A percentile compares a stretch with the other conserved stretches of the same genome.
These are phyloP conservation scores for Mystacornis crossleyi DNA, from an alignment of 2,113 vertebrate species.

Conservation along the genomic window DNA sequence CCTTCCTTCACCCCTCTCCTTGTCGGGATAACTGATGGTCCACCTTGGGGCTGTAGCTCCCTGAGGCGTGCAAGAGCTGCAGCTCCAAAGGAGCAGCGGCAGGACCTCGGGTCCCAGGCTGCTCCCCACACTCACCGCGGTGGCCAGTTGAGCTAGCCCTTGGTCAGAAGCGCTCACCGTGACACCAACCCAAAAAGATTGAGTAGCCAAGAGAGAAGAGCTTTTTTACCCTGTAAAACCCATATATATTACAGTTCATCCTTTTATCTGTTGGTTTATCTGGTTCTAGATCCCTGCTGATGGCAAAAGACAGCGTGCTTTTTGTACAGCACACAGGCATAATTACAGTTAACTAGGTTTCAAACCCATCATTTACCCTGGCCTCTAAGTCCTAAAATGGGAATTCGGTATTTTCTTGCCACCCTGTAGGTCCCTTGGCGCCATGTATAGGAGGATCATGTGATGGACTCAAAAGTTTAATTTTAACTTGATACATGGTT, in stretches of 20 bases:
- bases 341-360: background rate
- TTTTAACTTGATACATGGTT: background rate
- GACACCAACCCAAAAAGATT: too few species aligned
- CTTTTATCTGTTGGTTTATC: background rate
- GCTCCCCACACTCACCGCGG: too few species aligned
- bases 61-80: too few species aligned
- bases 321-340: background rate
- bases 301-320: background rate
- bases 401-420: accelerated
- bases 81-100: too few species aligned
- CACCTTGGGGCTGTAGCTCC: too few species aligned
- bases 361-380: background rate
- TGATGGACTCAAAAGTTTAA: background rate
- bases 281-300: background rate
- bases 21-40: too few species aligned
- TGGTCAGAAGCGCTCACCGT: too few species aligned
- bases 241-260: background rate
- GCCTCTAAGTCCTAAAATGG: background rate
- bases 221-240: background rate
- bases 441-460: background rate
- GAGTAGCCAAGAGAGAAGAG: background rate
- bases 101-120: too few species aligned
- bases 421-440: accelerated
- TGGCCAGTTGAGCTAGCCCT: too few species aligned
- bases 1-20: too few species aligned